Evolutionary conservation across 53 echinoderm and acorn worm genomes (phyloP), one percentile per base, ranked within the genome.

Genomic region (Henricia sp.): DNA sequence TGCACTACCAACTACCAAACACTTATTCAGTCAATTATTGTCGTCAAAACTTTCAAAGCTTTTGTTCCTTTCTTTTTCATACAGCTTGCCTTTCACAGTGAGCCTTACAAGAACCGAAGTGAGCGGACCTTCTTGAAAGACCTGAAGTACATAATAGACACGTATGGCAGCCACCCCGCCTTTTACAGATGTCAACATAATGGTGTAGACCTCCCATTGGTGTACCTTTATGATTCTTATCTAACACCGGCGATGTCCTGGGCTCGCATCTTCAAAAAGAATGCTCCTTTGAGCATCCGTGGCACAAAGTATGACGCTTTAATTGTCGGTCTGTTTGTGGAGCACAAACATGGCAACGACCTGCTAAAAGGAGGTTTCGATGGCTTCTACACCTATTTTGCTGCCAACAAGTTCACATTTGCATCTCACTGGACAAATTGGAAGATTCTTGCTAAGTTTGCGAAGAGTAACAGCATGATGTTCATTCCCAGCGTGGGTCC

Each of bases 321-420:
- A 20, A 88, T 96, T 42, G 44, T 96, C 2, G 96, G 88, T 20
- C 63, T 96, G 12, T 87, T 90, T 16, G 92, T 96, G 0, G 96
- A 94, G 50, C 67, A 85, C 23, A 82, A 90, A 42, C 94, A 96
- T 57, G 83, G 70, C 6, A 46, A 83, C 0, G 94, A 96, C 6
- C 68, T 96, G 19, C 35, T 87, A 2, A 43, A 32, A 0, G 84
- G 85, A 10, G 90, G 90, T 6, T 94, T 96, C 53, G 92, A 94
- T 50, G 94, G 96, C 24, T 96, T 96, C 69, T 96, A 96, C 75
- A 96, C 96, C 0, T 96, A 96, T 48, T 96, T 96, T 69, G 94
- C 96, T 6, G 83, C 94, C 37, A 93, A 82, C 58, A 88, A 73
- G 46, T 96, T 96, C 48, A 90, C 96, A 0, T 92, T 85, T 41